Conservation (phyloP, 2,888 invertebrate species). For the Hydroisotoma schaefferi region DNA sequence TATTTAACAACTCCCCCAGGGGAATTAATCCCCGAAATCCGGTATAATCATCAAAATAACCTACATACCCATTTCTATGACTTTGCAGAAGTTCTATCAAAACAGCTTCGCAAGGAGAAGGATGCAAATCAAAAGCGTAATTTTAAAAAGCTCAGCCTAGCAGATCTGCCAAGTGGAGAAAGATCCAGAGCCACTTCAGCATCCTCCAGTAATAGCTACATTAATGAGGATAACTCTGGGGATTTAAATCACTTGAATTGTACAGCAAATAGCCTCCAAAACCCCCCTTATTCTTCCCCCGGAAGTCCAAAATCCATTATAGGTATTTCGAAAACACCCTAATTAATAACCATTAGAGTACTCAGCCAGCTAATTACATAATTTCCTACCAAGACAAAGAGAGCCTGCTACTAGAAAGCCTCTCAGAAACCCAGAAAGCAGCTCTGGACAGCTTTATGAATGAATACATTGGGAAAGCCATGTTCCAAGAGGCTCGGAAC, state of each 20-base stretch:
- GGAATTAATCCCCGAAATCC: no score
- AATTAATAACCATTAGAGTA: no score
- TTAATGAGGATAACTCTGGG: no score
- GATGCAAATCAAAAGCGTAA: neutral
- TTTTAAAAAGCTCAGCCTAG: neutral
- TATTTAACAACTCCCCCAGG: neutral
- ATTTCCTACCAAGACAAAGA: conserved; percentile 12
- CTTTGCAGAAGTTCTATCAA: conserved; percentile 26
- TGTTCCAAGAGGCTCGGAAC: conserved; percentile 22
- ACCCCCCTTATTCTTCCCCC: neutral
- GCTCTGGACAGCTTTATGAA: conserved; percentile 39
- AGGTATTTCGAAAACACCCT: neutral
- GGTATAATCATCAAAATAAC: no score
- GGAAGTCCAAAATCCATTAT: neutral
- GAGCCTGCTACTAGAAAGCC: conserved; percentile 19
- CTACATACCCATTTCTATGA: no score
- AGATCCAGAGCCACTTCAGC: no score
- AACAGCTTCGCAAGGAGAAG: conserved; percentile 25
- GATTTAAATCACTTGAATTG: no score
- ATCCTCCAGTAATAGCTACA: no score
- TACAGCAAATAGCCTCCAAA: no score
- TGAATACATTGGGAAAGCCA: conserved; percentile 26
- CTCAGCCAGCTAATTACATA: no score
- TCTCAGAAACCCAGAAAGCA: conserved; percentile 26
- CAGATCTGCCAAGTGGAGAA: no score